These are phyloP conservation scores for Drosophila littoralis DNA, from an alignment of 1,140 invertebrate species.

Conservation along the genomic window DNA sequence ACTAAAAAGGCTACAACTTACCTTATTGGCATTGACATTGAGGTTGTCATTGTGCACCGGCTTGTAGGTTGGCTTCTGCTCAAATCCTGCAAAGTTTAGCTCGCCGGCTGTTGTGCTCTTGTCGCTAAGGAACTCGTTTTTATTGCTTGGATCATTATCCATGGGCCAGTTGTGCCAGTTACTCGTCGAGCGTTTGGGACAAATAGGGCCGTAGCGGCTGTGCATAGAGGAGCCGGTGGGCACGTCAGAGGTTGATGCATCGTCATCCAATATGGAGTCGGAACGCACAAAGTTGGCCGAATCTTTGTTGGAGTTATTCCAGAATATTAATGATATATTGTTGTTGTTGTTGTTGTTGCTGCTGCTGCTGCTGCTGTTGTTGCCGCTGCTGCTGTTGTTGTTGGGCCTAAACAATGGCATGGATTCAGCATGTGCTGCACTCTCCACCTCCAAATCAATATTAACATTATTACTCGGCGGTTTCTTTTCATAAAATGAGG, in stretches of 20 bases:
- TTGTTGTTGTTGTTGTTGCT: constrained; percentile 42
- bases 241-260: constrained; percentile 90
- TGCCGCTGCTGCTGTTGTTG: constrained; percentile 27
- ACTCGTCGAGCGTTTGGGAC: constrained; percentile 86
- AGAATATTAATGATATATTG: constrained; percentile 54
- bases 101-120: constrained; percentile 82
- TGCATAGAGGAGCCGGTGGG: constrained; percentile 85
- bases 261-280: constrained; percentile 88
- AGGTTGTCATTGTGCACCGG: constrained; percentile 38
- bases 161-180: constrained; percentile 64
- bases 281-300: constrained; percentile 86
- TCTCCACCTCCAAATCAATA: constrained; percentile 54
- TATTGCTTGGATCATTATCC: constrained; percentile 50
- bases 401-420: constrained; percentile 47
- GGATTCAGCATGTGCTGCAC: constrained; percentile 40
- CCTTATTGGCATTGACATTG: constrained; percentile 63
- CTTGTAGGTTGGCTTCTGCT: constrained; percentile 18
- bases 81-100: constrained; percentile 48
- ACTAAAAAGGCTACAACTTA: constrained; percentile 5
- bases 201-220: constrained; percentile 93
- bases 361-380: constrained; percentile 28
- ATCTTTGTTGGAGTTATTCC: constrained; percentile 66
- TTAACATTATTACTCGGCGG: constrained; percentile 77
- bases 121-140: constrained; percentile 26
- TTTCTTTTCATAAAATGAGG: constrained; percentile 82